Conservation (phyloP, 2,797 vertebrate genomes). For the Thaleichthys pacificus region DNA sequence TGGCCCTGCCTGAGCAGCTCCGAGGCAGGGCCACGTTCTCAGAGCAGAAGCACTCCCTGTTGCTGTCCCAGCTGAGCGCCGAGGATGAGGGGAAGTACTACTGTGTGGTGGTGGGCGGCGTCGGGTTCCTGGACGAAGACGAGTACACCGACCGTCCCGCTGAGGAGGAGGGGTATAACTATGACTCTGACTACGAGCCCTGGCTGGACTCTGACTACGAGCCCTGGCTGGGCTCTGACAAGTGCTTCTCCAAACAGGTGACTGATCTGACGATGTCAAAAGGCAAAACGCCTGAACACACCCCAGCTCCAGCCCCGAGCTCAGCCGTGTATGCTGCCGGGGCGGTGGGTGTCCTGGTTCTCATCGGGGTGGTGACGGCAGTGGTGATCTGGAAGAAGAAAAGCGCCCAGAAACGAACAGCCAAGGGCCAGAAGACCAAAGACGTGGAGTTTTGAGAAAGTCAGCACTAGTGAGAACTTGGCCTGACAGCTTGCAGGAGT, state of each 20-base stretch:
- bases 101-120: constrained; percentile 47
- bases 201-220: constrained; percentile 1
- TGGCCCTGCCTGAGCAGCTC: constrained; percentile 46
- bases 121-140: constrained; percentile 4
- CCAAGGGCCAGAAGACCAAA: neutral
- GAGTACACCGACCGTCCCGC: neutral
- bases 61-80: constrained; percentile 32
- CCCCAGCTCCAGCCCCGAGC: neutral
- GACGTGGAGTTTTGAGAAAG: no score
- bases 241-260: constrained; percentile 62
- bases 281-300: neutral
- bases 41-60: constrained; percentile 38
- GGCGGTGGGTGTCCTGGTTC: constrained; percentile 40
- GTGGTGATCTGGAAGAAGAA: constrained; percentile 39
- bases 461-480: no score
- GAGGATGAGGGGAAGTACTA: constrained; percentile 56
- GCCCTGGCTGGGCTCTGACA: neutral
- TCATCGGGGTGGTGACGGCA: constrained; percentile 16
- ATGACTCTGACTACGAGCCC: neutral
- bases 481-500: no score
- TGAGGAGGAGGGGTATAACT: neutral
- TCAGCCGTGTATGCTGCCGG: constrained; percentile 32
- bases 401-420: neutral
- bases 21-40: constrained; percentile 41
- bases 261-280: constrained; percentile 16